Evolutionary conservation across 2,113 vertebrate genomes (phyloP), one percentile per base, ranked within the genome.

Genomic region (Australoheros scitulus): DNA sequence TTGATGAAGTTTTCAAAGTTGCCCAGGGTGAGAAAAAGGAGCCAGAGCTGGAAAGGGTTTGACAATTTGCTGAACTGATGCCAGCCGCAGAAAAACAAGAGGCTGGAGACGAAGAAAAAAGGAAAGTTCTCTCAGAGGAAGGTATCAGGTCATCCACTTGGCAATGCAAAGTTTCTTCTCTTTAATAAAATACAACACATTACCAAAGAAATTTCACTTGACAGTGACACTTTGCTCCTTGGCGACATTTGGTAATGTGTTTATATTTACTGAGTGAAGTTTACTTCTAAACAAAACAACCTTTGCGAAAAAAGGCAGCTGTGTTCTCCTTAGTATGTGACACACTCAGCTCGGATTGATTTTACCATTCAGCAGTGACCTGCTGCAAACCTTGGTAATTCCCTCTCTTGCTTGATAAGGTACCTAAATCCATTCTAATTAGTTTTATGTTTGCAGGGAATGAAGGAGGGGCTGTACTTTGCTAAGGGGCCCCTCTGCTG

Each of bases 361-460:
- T 97, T 97, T 97, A 91, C 96, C 96, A 95, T 97, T 96, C 96
- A 92, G 60, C 96, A 95, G 96, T 95, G 96, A 97, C 96, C 96
- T 47, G 89, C 96, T 90, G 94, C 95, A 94, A 96, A 96, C 95
- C 95, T 95, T 95, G 94, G 96, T 96, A 96, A 97, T 97, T 97
- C 96, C 93, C 90, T 95, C 96, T 92, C 96, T 95, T 94, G 96
- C 96, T 96, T 97, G 97, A 98, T 98, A 98, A 98, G 96, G 94
- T 96, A 95, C 94, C 95, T 96, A 96, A 97, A 98, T 98, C 97
- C 96, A 97, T 97, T 97, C 94, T 97, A 97, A 99, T 99, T 99
- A 97, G 96, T 95, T 97, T 95, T 91, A 89, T 85, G 91, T 81
- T 84, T 68, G 65, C 43, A 55, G 60, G 84, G 74, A 34, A 57